Conservation (phyloP, 1,140 invertebrate genomes). For the Melitaea cinxia region DNA sequence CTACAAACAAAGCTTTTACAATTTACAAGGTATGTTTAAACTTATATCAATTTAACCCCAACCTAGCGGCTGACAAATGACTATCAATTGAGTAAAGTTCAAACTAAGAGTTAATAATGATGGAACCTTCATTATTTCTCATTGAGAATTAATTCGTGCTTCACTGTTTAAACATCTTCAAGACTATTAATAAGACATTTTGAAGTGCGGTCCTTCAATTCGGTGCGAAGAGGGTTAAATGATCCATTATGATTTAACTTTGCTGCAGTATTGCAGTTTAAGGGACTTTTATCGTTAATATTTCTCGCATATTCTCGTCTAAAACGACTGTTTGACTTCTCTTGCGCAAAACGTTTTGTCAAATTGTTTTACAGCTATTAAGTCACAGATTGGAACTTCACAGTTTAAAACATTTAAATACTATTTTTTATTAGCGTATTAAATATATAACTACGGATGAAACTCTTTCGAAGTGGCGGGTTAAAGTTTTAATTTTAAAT, state of each 20-base stretch:
- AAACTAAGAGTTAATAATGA: not conserved
- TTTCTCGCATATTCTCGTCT: not conserved
- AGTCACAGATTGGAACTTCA: too few relatives aligned
- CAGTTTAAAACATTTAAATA: too few relatives aligned
- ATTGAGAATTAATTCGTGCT: not conserved
- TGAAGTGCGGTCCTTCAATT: not conserved
- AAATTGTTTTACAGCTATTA: not conserved
- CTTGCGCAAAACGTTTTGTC: not conserved
- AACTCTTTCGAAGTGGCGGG: too few relatives aligned
- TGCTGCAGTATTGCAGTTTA: not conserved
- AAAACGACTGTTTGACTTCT: not conserved
- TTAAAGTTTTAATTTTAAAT: too few relatives aligned
- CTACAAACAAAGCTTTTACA: too few relatives aligned
- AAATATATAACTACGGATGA: too few relatives aligned
- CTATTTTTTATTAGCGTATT: too few relatives aligned
- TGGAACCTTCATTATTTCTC: not conserved
- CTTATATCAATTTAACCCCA: too few relatives aligned
- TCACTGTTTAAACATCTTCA: not conserved
- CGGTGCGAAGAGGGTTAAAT: not conserved
- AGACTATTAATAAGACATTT: not conserved
- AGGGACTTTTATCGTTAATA: not conserved
- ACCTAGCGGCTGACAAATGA: not conserved
- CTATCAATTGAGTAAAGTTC: not conserved
- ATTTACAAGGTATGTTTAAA: too few relatives aligned
- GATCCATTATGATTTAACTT: not conserved